A percentile compares a stretch with the other conserved stretches of the same genome.
Evolutionary conservation across 2,888 invertebrate species (phyloP).

Genomic region (Drosophila niveifrons): DNA sequence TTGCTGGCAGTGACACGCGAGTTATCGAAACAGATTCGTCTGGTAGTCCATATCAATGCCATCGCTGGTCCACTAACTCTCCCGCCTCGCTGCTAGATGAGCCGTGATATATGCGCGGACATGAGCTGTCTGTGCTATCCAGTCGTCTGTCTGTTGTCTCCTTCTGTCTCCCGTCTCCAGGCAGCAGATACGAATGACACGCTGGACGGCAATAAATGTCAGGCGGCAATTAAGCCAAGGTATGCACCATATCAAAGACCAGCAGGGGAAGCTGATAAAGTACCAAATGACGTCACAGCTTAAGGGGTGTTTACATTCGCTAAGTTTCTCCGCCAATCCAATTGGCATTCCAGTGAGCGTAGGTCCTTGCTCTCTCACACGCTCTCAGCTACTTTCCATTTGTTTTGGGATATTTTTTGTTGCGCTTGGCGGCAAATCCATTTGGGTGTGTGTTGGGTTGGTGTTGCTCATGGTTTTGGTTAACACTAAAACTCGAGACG

Average conservation of each 20-base stretch:
- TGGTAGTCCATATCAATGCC: conserved; percentile 40
- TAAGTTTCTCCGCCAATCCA: conserved; percentile 19
- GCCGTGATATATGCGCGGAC: conserved; percentile 52
- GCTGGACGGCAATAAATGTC: conserved; percentile 70
- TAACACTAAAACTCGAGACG: conserved; percentile 52
- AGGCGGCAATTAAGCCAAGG: conserved; percentile 69
- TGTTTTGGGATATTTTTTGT: conserved; percentile 71
- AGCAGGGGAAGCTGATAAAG: conserved; percentile 34
- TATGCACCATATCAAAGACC: conserved; percentile 21
- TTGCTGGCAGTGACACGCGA: conserved; percentile 37
- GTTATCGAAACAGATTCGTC: conserved; percentile 45
- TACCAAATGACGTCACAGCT: conserved; percentile 60
- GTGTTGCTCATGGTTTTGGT: conserved; percentile 25
- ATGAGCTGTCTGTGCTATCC: conserved; percentile 28
- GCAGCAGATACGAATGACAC: conserved; percentile 52
- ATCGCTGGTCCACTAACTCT: conserved; percentile 30
- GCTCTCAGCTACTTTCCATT: conserved; percentile 36
- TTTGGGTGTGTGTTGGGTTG: background rate
- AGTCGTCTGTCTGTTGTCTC: background rate
- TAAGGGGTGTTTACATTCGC: conserved; percentile 41
- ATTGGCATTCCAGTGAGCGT: conserved; percentile 36
- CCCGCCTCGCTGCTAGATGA: conserved; percentile 29
- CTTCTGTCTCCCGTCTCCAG: no score
- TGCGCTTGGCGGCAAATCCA: conserved; percentile 55
- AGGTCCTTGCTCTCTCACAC: conserved; percentile 16